Evolutionary conservation across 2,113 vertebrate species (phyloP), one percentile per base, ranked within the genome.

Genomic region (Herpetotheres cachinnans): DNA sequence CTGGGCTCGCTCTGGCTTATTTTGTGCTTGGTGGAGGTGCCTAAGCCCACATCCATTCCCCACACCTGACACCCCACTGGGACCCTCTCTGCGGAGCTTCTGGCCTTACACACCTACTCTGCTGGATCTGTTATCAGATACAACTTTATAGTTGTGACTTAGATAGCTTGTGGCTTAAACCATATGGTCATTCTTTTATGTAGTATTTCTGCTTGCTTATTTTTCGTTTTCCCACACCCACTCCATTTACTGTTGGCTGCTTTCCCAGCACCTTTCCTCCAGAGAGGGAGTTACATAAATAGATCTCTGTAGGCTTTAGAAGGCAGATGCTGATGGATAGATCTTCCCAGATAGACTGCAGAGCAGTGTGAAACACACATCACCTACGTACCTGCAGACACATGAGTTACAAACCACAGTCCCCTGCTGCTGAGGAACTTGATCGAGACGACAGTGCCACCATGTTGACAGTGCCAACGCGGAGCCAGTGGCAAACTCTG

Each of bases 161-260:
- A 85, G 54, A 90, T 26, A 83, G 95, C 85, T 97, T 96, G 95
- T 98, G 97, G 98, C 97, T 97, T 91, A 92, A 95, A 96, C 93
- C 98, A 98, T 97, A 97, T 98, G 98, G 97, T 94, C 94, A 97
- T 95, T 96, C 85, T 96, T 98, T 97, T 96, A 83, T 95, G 93
- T 90, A 97, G 92, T 79, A 97, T 97, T 98, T 93, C 87, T 97
- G 89, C 95, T 97, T 97, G 94, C 97, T 97, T 97, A 90, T 95
- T 97, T 97, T 97, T 96, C 87, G 26, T 97, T 98, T 98, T 98
- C 97, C 97, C 98, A 98, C 97, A 97, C 97, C 98, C 97, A 98
- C 97, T 98, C 92, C 94, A 97, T 97, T 98, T 97, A 92, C 86
- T 96, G 82, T 96, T 98, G 98, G 97, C 98, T 95, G 97, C 93